phyloP scores from a whole-genome alignment of 2,888 invertebrate species.

The Pharmacophagus antenor region DNA sequence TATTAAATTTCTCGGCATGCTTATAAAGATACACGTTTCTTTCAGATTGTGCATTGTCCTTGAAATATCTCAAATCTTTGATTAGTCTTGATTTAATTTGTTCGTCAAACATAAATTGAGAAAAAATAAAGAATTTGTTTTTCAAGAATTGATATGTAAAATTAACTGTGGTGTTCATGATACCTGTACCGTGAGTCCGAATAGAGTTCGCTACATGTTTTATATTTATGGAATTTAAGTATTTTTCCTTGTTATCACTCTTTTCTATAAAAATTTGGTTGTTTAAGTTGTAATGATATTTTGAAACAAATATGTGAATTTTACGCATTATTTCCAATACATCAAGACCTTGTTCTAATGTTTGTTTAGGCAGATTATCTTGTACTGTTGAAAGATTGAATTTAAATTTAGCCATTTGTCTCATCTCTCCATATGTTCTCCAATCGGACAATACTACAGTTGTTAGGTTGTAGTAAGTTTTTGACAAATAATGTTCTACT shows the following conservation, averaged over 20 bases:
- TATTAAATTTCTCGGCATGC: conserved; percentile 95
- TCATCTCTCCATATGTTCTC: conserved; percentile 98
- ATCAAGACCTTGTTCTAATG: conserved; percentile 97
- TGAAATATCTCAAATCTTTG: conserved; percentile 92
- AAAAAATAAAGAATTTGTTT: conserved; percentile 95
- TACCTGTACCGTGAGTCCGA: conserved; percentile 97
- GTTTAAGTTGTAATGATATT: conserved; percentile 96
- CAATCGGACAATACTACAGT: conserved; percentile 98
- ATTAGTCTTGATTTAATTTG: conserved; percentile 96
- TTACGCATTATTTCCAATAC: conserved; percentile 98
- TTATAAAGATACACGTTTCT: conserved; percentile 91
- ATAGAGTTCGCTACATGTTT: conserved; percentile 98
- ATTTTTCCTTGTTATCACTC: conserved; percentile 94
- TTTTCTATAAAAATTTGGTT: conserved; percentile 97
- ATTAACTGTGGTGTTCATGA: conserved; percentile 96
- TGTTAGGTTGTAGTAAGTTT: conserved; percentile 97
- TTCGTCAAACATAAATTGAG: conserved; percentile 98
- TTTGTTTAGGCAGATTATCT: conserved; percentile 96
- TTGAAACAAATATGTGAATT: conserved; percentile 95
- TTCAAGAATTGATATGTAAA: conserved; percentile 96
- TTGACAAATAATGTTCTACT: conserved; percentile 95
- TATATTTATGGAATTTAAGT: conserved; percentile 96
- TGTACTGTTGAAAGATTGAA: conserved; percentile 91
- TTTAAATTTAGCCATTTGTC: conserved; percentile 92
- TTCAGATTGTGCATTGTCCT: conserved; percentile 84